Percentiles rank a stretch among this genome's conserved stretches.
These are phyloP conservation scores for Pentalonia nigronervosa DNA, from an alignment of 1,140 invertebrate species.

Conservation along the genomic window DNA sequence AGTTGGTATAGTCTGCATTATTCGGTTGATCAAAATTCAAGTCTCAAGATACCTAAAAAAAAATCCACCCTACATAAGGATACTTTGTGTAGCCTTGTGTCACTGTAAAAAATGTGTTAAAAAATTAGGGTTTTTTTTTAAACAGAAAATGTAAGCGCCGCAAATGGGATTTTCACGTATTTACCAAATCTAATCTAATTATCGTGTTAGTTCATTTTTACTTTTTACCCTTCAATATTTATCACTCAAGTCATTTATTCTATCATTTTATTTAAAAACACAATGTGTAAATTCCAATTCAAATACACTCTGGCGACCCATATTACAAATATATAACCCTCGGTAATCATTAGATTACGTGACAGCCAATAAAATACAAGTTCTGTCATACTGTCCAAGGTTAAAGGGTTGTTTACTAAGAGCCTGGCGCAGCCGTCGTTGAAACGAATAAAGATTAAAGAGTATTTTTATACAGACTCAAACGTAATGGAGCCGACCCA, in stretches of 20 bases:
- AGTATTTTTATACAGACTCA: not conserved
- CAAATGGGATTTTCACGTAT: slow-evolving; percentile 16
- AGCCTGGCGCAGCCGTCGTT: not conserved
- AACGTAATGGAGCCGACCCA: not conserved
- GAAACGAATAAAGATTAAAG: not conserved
- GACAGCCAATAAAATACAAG: not conserved
- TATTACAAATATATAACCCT: not conserved
- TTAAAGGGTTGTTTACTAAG: not conserved
- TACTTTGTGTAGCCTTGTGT: not conserved
- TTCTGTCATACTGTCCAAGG: not conserved
- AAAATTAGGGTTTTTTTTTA: slow-evolving; percentile 13
- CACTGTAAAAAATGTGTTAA: not conserved
- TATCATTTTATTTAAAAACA: not conserved
- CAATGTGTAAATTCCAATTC: not conserved
- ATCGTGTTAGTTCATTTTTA: not conserved
- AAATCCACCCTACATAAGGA: not conserved
- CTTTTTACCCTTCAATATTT: not conserved
- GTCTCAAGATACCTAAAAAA: not conserved
- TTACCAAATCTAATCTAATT: slow-evolving; percentile 23
- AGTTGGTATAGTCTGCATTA: not conserved
- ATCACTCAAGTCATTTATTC: not conserved
- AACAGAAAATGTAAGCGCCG: not conserved
- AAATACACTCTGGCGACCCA: not conserved
- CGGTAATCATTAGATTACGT: not conserved
- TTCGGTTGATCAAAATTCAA: not conserved